These are phyloP conservation scores for Ernsta delagoae DNA, from an alignment of 2,888 invertebrate genomes.

Conservation along the genomic window DNA sequence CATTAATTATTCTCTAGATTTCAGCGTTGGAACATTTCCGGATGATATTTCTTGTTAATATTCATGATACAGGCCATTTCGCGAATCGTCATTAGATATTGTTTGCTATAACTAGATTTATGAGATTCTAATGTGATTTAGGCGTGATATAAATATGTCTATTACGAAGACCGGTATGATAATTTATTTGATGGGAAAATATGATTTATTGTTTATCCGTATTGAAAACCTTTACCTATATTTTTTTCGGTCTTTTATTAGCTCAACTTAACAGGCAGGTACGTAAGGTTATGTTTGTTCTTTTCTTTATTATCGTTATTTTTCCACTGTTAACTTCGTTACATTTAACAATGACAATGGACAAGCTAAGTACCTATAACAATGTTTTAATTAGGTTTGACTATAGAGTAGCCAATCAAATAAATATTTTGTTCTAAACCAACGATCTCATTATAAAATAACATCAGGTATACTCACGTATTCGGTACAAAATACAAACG, in stretches of 20 bases:
- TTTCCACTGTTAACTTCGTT: too few species aligned
- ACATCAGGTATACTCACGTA: background rate
- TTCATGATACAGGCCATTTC: slow-evolving; percentile 20
- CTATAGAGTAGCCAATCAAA: too few species aligned
- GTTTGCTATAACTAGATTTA: slow-evolving; percentile 17
- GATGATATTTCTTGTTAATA: slow-evolving; percentile 22
- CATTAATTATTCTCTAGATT: slow-evolving; percentile 15
- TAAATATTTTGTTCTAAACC: background rate
- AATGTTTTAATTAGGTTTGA: too few species aligned
- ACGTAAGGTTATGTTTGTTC: too few species aligned
- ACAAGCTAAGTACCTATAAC: too few species aligned
- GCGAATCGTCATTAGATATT: slow-evolving; percentile 9
- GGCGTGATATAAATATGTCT: background rate
- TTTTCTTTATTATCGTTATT: too few species aligned
- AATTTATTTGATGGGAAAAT: background rate
- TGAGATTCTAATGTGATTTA: slow-evolving; percentile 7
- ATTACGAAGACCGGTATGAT: background rate
- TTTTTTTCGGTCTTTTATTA: too few species aligned
- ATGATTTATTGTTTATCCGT: too few species aligned
- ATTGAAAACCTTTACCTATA: too few species aligned
- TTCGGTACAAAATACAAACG: background rate
- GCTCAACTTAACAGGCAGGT: too few species aligned
- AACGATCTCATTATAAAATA: background rate
- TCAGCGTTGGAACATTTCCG: slow-evolving; percentile 15
- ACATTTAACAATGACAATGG: too few species aligned